Evolutionary conservation across 1,140 invertebrate genomes (phyloP).

Genomic region (Drosophila bifasciata): DNA sequence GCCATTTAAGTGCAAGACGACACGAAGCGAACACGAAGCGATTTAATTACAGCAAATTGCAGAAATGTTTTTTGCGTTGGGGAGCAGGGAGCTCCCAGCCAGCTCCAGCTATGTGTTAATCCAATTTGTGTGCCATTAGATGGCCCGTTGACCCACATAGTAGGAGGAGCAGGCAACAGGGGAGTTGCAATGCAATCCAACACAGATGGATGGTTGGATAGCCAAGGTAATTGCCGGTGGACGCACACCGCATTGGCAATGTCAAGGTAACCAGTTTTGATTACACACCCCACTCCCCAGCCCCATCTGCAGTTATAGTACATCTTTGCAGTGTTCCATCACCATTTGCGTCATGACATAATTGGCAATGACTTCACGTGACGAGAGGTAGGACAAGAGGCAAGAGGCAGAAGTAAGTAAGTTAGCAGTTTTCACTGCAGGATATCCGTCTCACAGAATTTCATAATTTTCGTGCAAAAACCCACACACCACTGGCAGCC

Average conservation of each 20-base stretch:
- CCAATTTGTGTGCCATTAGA: constrained; percentile 77
- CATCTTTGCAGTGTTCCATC: constrained; percentile 11
- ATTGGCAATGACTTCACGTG: constrained; percentile 51
- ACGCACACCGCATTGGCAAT: constrained; percentile 47
- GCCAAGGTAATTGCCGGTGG: constrained; percentile 44
- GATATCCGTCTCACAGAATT: constrained; percentile 67
- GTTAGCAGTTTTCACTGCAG: constrained; percentile 33
- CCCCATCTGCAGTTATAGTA: constrained; percentile 18
- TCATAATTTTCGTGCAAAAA: constrained; percentile 66
- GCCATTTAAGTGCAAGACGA: constrained; percentile 78
- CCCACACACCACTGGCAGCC: constrained; percentile 12
- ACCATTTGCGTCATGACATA: constrained; percentile 47
- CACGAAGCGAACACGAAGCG: constrained; percentile 19
- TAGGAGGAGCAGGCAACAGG: constrained; percentile 24
- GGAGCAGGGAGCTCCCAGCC: constrained; percentile 28
- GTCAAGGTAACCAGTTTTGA: constrained; percentile 81
- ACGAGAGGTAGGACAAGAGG: not conserved
- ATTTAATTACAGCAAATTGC: constrained; percentile 81
- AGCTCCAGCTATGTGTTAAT: constrained; percentile 65
- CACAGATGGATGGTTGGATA: constrained; percentile 21
- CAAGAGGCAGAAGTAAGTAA: too few species aligned
- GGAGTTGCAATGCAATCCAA: constrained; percentile 29
- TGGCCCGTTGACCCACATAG: constrained; percentile 63
- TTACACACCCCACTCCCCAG: constrained; percentile 42
- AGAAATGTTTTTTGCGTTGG: constrained; percentile 44